phyloP scores from a whole-genome alignment of 2,797 vertebrate genomes.

The Cynopterus sphinx region DNA sequence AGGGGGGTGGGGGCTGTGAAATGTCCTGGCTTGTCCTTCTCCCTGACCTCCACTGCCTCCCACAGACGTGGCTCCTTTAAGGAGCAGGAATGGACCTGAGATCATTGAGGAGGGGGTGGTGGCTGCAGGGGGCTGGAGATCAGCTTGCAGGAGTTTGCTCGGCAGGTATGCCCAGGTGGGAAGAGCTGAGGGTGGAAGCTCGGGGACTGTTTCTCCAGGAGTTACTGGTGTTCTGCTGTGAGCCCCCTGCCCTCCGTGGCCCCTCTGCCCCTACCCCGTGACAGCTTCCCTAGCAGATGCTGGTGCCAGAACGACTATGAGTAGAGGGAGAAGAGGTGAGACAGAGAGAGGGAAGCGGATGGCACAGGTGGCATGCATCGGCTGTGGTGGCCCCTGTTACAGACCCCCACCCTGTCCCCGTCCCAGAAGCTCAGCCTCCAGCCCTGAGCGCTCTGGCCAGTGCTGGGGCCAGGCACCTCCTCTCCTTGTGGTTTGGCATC shows the following conservation, averaged over 20 bases:
- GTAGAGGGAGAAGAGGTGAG: neutral
- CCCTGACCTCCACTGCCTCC: neutral
- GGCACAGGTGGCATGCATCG: neutral
- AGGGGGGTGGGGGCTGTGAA: neutral
- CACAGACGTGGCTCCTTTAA: neutral
- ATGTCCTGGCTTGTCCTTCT: fast-evolving
- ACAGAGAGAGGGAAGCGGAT: fast-evolving
- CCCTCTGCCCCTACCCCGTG: fast-evolving
- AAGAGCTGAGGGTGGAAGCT: neutral
- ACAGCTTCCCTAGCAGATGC: neutral
- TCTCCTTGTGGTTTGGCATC: neutral
- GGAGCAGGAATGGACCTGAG: neutral
- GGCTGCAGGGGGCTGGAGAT: too few relatives aligned
- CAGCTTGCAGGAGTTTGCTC: neutral
- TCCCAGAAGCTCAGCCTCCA: neutral
- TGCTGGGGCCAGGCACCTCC: neutral
- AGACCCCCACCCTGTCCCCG: neutral
- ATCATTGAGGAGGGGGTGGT: fast-evolving
- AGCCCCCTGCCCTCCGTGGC: neutral
- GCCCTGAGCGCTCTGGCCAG: neutral
- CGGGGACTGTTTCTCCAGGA: fast-evolving
- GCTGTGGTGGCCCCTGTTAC: fast-evolving
- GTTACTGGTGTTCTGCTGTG: neutral
- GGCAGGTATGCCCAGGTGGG: neutral
- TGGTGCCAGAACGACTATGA: fast-evolving